These are phyloP conservation scores for Dicrostonyx torquatus DNA, from an alignment of 2,797 vertebrate genomes.

Conservation along the genomic window DNA sequence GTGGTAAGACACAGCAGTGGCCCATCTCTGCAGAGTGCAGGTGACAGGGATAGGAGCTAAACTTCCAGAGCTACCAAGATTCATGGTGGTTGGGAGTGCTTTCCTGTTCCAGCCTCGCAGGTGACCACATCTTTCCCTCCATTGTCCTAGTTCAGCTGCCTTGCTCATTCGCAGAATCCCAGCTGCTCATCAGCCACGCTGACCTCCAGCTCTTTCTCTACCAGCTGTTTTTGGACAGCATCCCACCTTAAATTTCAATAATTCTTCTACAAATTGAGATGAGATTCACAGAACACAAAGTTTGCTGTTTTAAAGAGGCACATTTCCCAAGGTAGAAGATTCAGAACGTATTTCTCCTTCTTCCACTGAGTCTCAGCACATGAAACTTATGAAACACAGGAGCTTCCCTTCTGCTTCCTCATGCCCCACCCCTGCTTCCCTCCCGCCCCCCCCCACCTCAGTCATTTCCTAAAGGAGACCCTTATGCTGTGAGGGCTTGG, in stretches of 20 bases:
- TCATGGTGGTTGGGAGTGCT: rapidly evolving
- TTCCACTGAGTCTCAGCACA: background rate
- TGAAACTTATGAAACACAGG: rapidly evolving
- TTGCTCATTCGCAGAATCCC: background rate
- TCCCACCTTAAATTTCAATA: background rate
- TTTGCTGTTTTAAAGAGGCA: background rate
- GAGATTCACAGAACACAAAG: background rate
- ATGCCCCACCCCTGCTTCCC: background rate
- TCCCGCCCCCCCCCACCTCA: background rate
- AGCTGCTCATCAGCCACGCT: background rate
- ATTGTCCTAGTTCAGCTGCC: background rate
- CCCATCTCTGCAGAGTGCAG: background rate
- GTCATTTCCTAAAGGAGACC: too few species aligned
- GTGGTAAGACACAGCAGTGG: background rate
- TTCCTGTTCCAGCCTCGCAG: background rate
- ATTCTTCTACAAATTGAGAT: background rate
- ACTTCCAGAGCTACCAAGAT: background rate
- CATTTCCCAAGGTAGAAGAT: background rate
- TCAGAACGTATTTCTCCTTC: rapidly evolving
- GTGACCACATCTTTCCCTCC: rapidly evolving
- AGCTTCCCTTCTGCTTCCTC: too few species aligned
- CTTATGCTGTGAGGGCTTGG: rapidly evolving
- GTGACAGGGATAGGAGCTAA: too few species aligned
- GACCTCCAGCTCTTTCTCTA: background rate
- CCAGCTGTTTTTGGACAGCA: background rate